A percentile compares a stretch with the other conserved stretches of the same genome.
These are phyloP conservation scores for Subacronicta megacephala DNA, from an alignment of 2,888 invertebrate species.

Conservation along the genomic window DNA sequence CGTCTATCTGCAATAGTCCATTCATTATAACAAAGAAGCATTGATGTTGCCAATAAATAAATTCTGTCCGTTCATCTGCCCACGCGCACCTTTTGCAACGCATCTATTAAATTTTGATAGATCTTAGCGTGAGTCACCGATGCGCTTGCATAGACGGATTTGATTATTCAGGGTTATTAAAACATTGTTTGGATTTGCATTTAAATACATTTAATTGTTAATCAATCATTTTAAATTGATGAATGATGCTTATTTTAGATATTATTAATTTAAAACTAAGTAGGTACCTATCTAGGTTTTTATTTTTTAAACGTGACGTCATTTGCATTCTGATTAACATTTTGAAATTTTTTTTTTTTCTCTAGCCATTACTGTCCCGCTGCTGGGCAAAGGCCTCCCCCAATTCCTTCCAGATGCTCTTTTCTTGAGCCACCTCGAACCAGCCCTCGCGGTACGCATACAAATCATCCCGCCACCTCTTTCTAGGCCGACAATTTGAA, in stretches of 20 bases:
- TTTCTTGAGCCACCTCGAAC: too few relatives aligned
- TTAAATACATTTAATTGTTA: slow-evolving; percentile 55
- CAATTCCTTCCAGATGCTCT: too few relatives aligned
- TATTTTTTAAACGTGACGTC: too few relatives aligned
- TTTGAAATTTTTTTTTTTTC: too few relatives aligned
- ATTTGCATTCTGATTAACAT: too few relatives aligned
- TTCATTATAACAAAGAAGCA: slow-evolving; percentile 67
- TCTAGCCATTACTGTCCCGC: too few relatives aligned
- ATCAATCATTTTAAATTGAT: slow-evolving; percentile 29
- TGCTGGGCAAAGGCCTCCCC: too few relatives aligned
- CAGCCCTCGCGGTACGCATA: too few relatives aligned
- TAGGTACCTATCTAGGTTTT: too few relatives aligned
- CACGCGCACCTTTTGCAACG: slow-evolving; percentile 75
- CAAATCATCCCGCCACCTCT: too few relatives aligned
- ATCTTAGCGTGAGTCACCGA: slow-evolving; percentile 64
- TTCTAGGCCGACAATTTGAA: too few relatives aligned
- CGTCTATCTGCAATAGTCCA: slow-evolving; percentile 51
- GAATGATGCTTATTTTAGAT: slow-evolving; percentile 11
- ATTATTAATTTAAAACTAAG: too few relatives aligned
- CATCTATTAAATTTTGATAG: slow-evolving; percentile 82
- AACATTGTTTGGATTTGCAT: slow-evolving; percentile 52
- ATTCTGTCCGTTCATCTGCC: slow-evolving; percentile 67
- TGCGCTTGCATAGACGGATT: slow-evolving; percentile 59
- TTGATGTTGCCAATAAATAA: slow-evolving; percentile 70
- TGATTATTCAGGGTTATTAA: slow-evolving; percentile 59